A percentile compares a stretch with the other conserved stretches of the same genome.
Evolutionary conservation across 1,140 invertebrate species (phyloP).

Genomic region (Streblospio benedicti): DNA sequence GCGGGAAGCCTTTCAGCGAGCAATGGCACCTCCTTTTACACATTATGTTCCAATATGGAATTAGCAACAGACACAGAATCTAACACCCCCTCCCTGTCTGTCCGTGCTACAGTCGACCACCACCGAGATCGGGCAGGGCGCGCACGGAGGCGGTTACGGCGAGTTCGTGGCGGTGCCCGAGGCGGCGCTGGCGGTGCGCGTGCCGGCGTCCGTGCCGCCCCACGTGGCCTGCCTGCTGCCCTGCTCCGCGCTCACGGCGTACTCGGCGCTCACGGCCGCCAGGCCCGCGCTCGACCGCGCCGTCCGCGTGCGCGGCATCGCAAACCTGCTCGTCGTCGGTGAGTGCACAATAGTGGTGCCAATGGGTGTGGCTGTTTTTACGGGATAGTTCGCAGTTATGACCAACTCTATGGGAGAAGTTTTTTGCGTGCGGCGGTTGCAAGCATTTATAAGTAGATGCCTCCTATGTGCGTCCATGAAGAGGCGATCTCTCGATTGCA

Average conservation of each 20-base stretch:
- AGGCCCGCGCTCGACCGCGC: conserved; percentile 11
- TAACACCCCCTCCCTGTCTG: too few relatives aligned
- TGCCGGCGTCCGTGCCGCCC: conserved; percentile 6
- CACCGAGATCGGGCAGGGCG: conserved; percentile 3
- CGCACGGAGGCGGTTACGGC: neutral
- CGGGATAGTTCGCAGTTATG: neutral
- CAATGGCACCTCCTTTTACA: too few relatives aligned
- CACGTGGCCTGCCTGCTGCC: conserved; percentile 14
- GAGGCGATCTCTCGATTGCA: too few relatives aligned
- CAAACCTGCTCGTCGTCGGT: conserved; percentile 11
- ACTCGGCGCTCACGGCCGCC: neutral
- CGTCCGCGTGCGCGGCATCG: conserved; percentile 7
- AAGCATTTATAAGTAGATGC: too few relatives aligned
- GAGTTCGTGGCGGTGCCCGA: conserved; percentile 3
- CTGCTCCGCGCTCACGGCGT: conserved; percentile 7
- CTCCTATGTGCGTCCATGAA: too few relatives aligned
- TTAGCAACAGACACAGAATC: too few relatives aligned
- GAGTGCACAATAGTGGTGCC: too few relatives aligned
- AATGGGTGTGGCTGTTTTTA: too few relatives aligned
- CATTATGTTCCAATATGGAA: too few relatives aligned
- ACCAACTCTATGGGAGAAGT: neutral
- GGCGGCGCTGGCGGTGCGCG: neutral
- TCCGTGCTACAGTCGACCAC: too few relatives aligned
- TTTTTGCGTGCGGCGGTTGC: neutral
- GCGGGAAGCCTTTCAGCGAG: too few relatives aligned